Base-by-base conservation (phyloP, 2,797 vertebrate species). In the Oophaga sylvatica region DNA sequence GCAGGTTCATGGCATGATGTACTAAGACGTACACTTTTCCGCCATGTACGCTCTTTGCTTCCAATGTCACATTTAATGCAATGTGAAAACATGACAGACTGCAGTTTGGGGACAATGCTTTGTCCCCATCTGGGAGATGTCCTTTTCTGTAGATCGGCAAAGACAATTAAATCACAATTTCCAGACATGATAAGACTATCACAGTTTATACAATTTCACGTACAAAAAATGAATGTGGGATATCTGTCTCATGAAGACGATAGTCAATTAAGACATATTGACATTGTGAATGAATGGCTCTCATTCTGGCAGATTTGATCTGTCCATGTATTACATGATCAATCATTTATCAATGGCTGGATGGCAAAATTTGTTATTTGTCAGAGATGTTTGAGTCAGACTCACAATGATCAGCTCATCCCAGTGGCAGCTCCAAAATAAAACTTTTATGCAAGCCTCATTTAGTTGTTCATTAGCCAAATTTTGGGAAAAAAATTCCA, bases 1-100 rank as follows among this genome's bases (percentile, higher is more conserved):
- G 11, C 22, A 62, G 20, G 70, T 62, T 63, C 70, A 76, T 76
- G 31, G 31, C 15, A 76, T 76, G 57, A 16, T 76, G 59, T 67
- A 78, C 22, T 70, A 78, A 86, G 53, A 80, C n/a, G 29, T 80
- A 86, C 75, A n/a, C 48, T 59, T 70, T 62, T 53, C 35, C 45
- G 68, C n/a, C 77, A 80, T 70, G 45, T 70, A 45, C 45, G 62
- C 45, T 76, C 53, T 80, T 26, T 8, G n/a, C 48, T 85, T 31
- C 29, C n/a, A 31, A 62, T 59, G 68, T 41, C 68, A 63, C 77
- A 48, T n/a, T 63, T 56, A 31, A 20, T 31, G 22, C 19, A 75
- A 41, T 81, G 85, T 26, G 48, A n/a, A 75, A 80, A 59, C 35
- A 75, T 19, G 57, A 87, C 22, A 62, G 15, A 35, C n/a, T 56